These are phyloP conservation scores for Athene cunicularia DNA, from an alignment of 2,113 vertebrate species.

Conservation along the genomic window DNA sequence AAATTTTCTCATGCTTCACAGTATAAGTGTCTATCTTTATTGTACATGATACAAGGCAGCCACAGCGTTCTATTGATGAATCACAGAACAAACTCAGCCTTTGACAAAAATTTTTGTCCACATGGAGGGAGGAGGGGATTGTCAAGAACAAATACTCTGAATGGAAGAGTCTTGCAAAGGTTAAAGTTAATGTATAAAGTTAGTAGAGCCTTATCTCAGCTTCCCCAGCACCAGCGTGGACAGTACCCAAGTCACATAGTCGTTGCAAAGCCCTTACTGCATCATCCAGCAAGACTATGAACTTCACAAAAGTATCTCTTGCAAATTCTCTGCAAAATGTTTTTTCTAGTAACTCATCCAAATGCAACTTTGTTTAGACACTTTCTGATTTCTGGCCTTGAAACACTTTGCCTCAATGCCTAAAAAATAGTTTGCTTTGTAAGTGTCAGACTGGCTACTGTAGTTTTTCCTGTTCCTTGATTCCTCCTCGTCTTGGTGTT, in stretches of 20 bases:
- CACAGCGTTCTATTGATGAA: not conserved
- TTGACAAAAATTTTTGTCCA: not conserved
- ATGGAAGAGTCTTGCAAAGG: not conserved
- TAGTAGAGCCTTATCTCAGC: not conserved
- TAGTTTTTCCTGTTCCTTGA: not conserved
- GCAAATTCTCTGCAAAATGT: not conserved
- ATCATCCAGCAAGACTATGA: not conserved
- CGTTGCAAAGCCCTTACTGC: not conserved
- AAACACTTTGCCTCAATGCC: not conserved
- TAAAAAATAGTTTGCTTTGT: not conserved
- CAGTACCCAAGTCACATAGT: not conserved
- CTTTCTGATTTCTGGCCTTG: not conserved
- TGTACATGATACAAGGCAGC: not conserved
- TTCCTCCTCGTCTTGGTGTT: not conserved
- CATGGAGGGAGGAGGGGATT: fast-evolving
- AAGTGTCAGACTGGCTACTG: not conserved
- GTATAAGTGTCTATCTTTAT: not conserved
- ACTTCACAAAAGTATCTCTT: not conserved
- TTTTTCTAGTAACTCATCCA: not conserved
- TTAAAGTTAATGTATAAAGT: not conserved
- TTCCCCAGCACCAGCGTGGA: not conserved
- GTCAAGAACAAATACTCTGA: not conserved
- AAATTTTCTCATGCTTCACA: not conserved
- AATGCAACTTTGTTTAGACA: not conserved
- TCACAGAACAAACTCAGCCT: not conserved